These are phyloP conservation scores for Prunella strophiata DNA, from an alignment of 2,797 vertebrate genomes.

Conservation along the genomic window DNA sequence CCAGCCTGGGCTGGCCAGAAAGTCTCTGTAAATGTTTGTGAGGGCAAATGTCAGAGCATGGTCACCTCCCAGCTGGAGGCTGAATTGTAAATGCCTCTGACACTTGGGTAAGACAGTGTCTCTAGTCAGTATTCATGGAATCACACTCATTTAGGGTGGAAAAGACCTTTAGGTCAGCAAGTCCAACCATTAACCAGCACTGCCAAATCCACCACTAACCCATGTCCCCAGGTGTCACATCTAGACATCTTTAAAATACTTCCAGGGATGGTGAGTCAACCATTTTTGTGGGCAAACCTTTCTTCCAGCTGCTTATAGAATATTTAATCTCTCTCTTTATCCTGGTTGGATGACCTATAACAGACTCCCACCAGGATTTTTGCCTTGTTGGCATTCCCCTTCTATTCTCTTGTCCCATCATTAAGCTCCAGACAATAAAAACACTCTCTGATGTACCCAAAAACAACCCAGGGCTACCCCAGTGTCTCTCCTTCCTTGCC, in stretches of 20 bases:
- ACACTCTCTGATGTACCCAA: too few species aligned
- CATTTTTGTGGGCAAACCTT: background rate
- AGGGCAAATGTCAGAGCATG: background rate
- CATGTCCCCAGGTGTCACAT: background rate
- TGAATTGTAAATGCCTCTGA: background rate
- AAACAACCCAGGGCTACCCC: background rate
- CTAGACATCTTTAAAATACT: background rate
- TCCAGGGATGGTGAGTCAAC: background rate
- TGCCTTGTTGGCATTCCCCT: background rate
- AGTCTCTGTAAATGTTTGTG: background rate
- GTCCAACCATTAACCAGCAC: background rate
- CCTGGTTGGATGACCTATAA: background rate
- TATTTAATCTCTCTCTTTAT: background rate
- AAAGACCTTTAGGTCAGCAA: background rate
- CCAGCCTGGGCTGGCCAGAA: background rate
- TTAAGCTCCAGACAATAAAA: background rate
- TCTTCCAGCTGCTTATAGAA: background rate
- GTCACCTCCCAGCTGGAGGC: background rate
- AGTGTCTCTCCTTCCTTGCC: background rate
- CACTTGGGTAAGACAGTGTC: background rate
- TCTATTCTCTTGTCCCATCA: background rate
- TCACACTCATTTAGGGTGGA: background rate
- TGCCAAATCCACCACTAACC: background rate
- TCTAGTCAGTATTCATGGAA: conserved; percentile 1
- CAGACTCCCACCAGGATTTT: background rate